Conservation (phyloP, 2,888 invertebrate species). For the Drosophila anceps region DNA sequence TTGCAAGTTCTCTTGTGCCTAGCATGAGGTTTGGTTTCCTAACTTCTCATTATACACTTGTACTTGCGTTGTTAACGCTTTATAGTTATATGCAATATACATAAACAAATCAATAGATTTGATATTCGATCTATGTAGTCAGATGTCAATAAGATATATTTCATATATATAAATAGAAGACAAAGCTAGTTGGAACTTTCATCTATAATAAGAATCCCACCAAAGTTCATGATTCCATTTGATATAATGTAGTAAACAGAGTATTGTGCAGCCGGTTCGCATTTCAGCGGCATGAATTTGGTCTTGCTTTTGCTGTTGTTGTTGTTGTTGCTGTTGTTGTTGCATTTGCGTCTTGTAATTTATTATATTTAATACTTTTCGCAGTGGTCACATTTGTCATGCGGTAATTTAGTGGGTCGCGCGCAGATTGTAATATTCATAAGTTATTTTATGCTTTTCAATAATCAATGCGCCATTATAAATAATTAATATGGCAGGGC, state of each 20-base stretch:
- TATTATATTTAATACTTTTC: slow-evolving; percentile 53
- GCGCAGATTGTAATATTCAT: slow-evolving; percentile 40
- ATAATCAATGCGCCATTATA: slow-evolving; percentile 54
- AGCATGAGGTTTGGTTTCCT: too few species aligned
- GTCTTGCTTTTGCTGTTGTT: not conserved
- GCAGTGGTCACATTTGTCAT: slow-evolving; percentile 59
- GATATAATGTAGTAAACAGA: not conserved
- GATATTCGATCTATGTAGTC: too few species aligned
- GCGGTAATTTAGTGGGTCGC: slow-evolving; percentile 65
- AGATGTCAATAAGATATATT: too few species aligned
- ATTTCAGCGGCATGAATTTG: not conserved
- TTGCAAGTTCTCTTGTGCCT: too few species aligned
- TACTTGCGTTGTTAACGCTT: too few species aligned
- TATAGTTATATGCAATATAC: too few species aligned
- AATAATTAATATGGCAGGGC: slow-evolving; percentile 45
- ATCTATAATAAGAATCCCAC: not conserved
- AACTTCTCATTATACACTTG: too few species aligned
- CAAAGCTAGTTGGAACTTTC: too few species aligned
- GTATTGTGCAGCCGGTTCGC: not conserved
- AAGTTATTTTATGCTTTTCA: slow-evolving; percentile 44
- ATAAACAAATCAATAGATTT: too few species aligned
- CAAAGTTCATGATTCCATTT: not conserved
- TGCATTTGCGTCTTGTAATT: slow-evolving; percentile 40
- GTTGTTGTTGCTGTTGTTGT: not conserved
- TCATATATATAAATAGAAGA: too few species aligned